Conservation (phyloP, 2,113 vertebrate genomes). For the Cyrtonyx montezumae region DNA sequence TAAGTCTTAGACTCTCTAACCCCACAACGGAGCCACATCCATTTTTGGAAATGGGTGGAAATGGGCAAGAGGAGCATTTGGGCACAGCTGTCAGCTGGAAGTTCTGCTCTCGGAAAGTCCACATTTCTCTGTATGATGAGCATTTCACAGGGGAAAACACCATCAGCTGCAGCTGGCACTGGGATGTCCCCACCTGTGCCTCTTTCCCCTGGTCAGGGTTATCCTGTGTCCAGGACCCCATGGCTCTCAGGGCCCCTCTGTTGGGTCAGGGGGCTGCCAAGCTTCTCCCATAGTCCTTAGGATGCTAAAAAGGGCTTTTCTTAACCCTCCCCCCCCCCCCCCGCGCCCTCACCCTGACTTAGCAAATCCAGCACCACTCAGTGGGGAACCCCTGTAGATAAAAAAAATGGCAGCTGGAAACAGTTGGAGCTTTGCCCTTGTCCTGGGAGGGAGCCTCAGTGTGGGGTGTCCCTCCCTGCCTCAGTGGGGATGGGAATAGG, state of each 20-base stretch:
- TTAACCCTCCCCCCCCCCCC: no score
- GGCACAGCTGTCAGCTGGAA: background rate
- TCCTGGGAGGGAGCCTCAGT: background rate
- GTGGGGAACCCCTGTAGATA: background rate
- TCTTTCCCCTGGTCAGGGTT: background rate
- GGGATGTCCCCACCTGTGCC: background rate
- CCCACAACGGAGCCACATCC: background rate
- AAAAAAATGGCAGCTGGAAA: background rate
- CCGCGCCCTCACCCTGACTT: no score
- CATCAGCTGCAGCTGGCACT: background rate
- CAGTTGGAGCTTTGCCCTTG: background rate
- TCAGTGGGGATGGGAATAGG: background rate
- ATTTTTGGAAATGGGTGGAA: no score
- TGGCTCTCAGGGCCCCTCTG: accelerated
- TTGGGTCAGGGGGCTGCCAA: accelerated
- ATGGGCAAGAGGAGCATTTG: background rate
- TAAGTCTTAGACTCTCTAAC: background rate
- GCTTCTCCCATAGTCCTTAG: background rate
- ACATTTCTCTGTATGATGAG: background rate
- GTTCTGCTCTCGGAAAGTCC: background rate
- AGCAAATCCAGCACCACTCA: background rate
- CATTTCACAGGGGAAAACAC: background rate
- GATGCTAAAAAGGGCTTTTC: background rate
- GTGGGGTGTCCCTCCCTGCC: background rate
- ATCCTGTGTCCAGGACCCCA: no score